phyloP scores from a whole-genome alignment of 2,113 vertebrate species.

The Epinephelus lanceolatus region DNA sequence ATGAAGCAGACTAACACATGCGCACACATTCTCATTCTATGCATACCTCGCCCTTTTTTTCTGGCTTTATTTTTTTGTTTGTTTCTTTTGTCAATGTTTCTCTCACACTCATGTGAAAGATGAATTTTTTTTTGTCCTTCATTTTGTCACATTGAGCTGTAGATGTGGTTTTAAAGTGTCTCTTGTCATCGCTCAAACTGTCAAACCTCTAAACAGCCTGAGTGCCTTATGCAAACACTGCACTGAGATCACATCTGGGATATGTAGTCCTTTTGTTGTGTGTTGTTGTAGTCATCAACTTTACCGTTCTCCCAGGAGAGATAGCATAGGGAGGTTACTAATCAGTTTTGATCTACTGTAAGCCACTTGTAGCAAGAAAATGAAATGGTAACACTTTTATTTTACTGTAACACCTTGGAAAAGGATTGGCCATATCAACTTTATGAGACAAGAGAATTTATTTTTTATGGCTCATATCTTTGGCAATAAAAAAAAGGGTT shows the following conservation, averaged over 20 bases:
- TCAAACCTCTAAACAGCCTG: conserved; percentile 6
- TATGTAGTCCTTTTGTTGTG: conserved; percentile 49
- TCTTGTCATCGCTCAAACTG: conserved; percentile 20
- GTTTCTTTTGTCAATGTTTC: background rate
- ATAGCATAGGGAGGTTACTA: conserved; percentile 25
- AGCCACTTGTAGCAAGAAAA: background rate
- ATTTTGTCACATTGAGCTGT: background rate
- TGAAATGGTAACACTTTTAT: background rate
- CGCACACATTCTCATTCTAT: conserved; percentile 17
- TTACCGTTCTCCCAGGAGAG: background rate
- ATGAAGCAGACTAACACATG: conserved; percentile 40
- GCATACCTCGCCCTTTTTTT: background rate
- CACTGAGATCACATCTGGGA: conserved; percentile 33
- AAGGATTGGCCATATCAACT: background rate
- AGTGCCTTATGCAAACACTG: conserved; percentile 36
- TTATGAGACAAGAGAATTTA: background rate
- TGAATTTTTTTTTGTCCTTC: background rate
- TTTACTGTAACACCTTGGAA: background rate
- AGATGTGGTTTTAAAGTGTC: conserved; percentile 15
- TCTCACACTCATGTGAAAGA: background rate
- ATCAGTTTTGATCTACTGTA: conserved; percentile 10
- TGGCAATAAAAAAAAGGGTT: background rate
- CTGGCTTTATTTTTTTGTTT: too few relatives aligned
- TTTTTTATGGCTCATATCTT: background rate
- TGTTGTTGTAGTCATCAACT: conserved; percentile 28